These are phyloP conservation scores for Hyles lineata DNA, from an alignment of 2,888 invertebrate genomes.

Conservation along the genomic window DNA sequence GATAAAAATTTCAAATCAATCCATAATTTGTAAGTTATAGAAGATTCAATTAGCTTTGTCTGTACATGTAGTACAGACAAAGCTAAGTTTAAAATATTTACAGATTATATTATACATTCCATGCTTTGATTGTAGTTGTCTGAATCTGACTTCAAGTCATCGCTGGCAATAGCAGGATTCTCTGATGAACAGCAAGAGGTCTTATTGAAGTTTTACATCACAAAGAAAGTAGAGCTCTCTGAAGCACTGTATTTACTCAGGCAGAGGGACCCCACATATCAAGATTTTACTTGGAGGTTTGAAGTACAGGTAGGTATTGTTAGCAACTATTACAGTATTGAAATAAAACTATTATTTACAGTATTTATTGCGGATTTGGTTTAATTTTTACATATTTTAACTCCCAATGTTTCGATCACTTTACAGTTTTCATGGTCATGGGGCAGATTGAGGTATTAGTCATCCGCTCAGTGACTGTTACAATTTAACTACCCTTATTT, in stretches of 20 bases:
- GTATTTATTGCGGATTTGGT: too few relatives aligned
- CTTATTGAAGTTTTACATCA: constrained; percentile 84
- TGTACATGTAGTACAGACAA: too few relatives aligned
- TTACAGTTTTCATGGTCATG: too few relatives aligned
- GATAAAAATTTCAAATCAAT: too few relatives aligned
- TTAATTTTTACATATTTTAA: constrained; percentile 26
- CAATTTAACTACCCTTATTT: too few relatives aligned
- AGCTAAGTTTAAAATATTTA: not conserved
- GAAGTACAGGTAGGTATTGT: constrained; percentile 67
- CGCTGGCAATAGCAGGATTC: constrained; percentile 83
- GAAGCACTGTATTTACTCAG: constrained; percentile 77
- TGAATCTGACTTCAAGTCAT: constrained; percentile 74
- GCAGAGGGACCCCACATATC: constrained; percentile 69
- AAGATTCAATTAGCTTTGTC: too few relatives aligned
- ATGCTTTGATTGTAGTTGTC: constrained; percentile 59
- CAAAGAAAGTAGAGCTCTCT: constrained; percentile 83
- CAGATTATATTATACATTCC: not conserved
- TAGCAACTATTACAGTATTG: too few relatives aligned
- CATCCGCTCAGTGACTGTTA: too few relatives aligned
- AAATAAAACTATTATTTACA: too few relatives aligned
- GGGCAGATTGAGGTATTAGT: too few relatives aligned
- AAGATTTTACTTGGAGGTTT: constrained; percentile 77
- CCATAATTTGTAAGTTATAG: too few relatives aligned
- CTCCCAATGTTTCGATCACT: too few relatives aligned
- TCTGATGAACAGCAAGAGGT: constrained; percentile 85